These are phyloP conservation scores for Perizoma affinitatum DNA, from an alignment of 2,888 invertebrate species.

Conservation along the genomic window DNA sequence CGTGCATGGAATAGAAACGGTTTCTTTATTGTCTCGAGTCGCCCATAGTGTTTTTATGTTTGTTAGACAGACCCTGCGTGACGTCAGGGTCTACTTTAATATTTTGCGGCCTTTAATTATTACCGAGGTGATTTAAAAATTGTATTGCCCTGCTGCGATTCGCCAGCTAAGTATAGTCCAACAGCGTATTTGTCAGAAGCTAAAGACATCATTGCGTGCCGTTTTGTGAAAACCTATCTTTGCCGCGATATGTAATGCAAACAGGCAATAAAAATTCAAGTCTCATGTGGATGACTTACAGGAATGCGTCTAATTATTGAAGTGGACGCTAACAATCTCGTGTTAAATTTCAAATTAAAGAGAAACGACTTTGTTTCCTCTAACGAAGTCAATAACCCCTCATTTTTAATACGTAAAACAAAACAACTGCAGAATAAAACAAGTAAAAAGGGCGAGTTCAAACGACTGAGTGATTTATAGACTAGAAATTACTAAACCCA, in stretches of 20 bases:
- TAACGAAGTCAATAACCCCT: background rate
- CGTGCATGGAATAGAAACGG: conserved; percentile 36
- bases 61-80: conserved; percentile 52
- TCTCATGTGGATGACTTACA: conserved; percentile 77
- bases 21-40: conserved; percentile 42
- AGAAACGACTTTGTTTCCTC: conserved; percentile 45
- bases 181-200: conserved; percentile 48
- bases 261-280: conserved; percentile 75
- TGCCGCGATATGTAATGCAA: conserved; percentile 67
- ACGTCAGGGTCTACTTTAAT: conserved; percentile 51
- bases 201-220: conserved; percentile 55
- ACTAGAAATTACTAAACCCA: no score
- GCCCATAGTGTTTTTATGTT: conserved; percentile 46
- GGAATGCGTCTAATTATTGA: conserved; percentile 77
- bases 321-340: conserved; percentile 68
- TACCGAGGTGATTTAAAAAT: conserved; percentile 62
- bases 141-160: conserved; percentile 51
- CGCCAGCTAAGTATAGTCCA: conserved; percentile 44
- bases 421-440: no score
- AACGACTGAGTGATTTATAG: no score
- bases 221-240: conserved; percentile 57
- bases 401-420: no score
- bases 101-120: conserved; percentile 56
- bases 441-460: no score
- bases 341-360: conserved; percentile 72